These are phyloP conservation scores for Drosophila kanekoi DNA, from an alignment of 2,888 invertebrate genomes.

Conservation along the genomic window DNA sequence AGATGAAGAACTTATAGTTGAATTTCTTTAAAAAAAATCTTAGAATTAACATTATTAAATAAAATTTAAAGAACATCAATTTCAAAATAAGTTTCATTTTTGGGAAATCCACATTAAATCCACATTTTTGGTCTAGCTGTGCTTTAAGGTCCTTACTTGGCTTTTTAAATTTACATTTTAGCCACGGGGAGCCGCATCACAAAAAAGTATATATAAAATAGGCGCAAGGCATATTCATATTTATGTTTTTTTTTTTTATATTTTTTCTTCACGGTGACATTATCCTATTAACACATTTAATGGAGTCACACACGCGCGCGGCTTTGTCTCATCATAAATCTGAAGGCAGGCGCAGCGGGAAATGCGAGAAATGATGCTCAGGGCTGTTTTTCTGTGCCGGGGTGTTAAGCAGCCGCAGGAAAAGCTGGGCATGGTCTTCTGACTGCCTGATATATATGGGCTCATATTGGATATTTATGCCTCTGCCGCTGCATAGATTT, in stretches of 20 bases:
- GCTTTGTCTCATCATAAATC: slow-evolving; percentile 77
- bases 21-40: too few species aligned
- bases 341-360: slow-evolving; percentile 63
- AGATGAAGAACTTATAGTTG: too few species aligned
- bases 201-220: slow-evolving; percentile 32
- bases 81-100: neutral
- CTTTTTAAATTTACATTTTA: slow-evolving; percentile 59
- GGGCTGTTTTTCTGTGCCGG: slow-evolving; percentile 36
- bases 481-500: slow-evolving; percentile 49
- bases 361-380: slow-evolving; percentile 56
- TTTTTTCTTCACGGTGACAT: slow-evolving; percentile 37
- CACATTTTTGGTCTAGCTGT: neutral
- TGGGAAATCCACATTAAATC: neutral
- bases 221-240: slow-evolving; percentile 29
- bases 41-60: too few species aligned
- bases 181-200: slow-evolving; percentile 31
- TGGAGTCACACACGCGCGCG: slow-evolving; percentile 74
- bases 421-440: slow-evolving; percentile 16
- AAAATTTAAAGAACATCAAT: neutral
- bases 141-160: slow-evolving; percentile 37
- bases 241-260: slow-evolving; percentile 29
- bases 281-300: slow-evolving; percentile 79
- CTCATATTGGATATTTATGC: slow-evolving; percentile 71
- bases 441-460: slow-evolving; percentile 54
- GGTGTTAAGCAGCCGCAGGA: slow-evolving; percentile 33